Conservation (phyloP, 2,888 invertebrate species). For the Petrolisthes manimaculis region DNA sequence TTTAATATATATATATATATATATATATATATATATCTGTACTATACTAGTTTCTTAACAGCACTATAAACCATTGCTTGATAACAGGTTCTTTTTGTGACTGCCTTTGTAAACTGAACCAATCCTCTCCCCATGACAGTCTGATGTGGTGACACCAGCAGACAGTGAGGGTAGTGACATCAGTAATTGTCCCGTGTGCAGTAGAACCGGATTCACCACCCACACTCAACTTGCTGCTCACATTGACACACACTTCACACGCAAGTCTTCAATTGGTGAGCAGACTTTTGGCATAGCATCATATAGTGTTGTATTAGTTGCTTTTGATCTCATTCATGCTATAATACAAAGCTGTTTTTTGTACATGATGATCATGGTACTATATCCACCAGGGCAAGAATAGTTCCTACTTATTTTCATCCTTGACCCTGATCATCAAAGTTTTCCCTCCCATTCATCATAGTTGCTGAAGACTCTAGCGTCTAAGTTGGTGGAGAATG, state of each 20-base stretch:
- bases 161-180: constrained; percentile 52
- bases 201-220: constrained; percentile 68
- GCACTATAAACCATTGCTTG: no score
- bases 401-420: neutral
- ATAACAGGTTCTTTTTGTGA: no score
- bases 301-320: no score
- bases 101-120: neutral
- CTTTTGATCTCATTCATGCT: no score
- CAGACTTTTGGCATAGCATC: neutral
- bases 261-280: constrained; percentile 67
- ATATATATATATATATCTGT: no score
- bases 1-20: no score
- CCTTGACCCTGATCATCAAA: neutral
- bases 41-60: no score
- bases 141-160: constrained; percentile 44
- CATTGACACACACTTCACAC: constrained; percentile 84
- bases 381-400: neutral
- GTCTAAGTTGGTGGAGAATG: no score
- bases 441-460: neutral
- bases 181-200: constrained; percentile 69
- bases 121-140: constrained; percentile 29
- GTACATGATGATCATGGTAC: neutral
- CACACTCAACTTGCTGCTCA: constrained; percentile 77
- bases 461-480: no score
- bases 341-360: no score